A percentile compares a stretch with the other conserved stretches of the same genome.
These are phyloP conservation scores for Pomatostomus ruficeps DNA, from an alignment of 2,113 vertebrate genomes.

Conservation along the genomic window DNA sequence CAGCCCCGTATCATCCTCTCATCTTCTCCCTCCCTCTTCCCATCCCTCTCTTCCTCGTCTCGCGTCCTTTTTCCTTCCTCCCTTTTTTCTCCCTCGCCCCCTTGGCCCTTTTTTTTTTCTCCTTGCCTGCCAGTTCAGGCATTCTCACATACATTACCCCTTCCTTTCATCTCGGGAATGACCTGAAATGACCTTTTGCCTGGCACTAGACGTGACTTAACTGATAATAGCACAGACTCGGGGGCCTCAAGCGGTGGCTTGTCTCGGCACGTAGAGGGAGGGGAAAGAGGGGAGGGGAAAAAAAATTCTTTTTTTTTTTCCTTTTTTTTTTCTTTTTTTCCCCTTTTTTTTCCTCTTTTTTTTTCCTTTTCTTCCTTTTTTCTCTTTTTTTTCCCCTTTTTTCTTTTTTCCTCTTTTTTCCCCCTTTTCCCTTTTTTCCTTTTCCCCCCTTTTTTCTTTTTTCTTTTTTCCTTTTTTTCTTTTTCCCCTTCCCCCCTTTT, in stretches of 20 bases:
- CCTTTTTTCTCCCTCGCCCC: slow-evolving; percentile 1
- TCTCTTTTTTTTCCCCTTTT: no score
- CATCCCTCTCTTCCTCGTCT: slow-evolving; percentile 2
- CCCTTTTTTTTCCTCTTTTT: no score
- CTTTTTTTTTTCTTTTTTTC: no score
- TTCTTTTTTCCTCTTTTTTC: no score
- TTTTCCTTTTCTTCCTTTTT: no score
- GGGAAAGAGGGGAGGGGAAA: not conserved
- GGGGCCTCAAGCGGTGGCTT: slow-evolving; percentile 52
- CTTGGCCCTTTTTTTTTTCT: not conserved
- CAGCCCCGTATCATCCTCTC: not conserved
- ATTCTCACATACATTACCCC: slow-evolving; percentile 73
- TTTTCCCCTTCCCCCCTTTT: no score
- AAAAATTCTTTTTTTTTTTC: not conserved
- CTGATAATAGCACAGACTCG: slow-evolving; percentile 74
- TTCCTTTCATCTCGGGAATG: slow-evolving; percentile 75
- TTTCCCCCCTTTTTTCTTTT: no score
- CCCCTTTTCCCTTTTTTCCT: no score
- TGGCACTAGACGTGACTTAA: slow-evolving; percentile 79
- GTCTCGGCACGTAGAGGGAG: slow-evolving; percentile 43
- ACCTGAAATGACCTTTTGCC: slow-evolving; percentile 79
- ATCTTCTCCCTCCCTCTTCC: slow-evolving; percentile 1
- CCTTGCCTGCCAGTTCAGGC: slow-evolving; percentile 43
- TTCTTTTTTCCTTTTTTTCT: no score
- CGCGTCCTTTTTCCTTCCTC: slow-evolving; percentile 36